Conservation (phyloP, 2,888 invertebrate species). For the Dicyrtomina minuta region DNA sequence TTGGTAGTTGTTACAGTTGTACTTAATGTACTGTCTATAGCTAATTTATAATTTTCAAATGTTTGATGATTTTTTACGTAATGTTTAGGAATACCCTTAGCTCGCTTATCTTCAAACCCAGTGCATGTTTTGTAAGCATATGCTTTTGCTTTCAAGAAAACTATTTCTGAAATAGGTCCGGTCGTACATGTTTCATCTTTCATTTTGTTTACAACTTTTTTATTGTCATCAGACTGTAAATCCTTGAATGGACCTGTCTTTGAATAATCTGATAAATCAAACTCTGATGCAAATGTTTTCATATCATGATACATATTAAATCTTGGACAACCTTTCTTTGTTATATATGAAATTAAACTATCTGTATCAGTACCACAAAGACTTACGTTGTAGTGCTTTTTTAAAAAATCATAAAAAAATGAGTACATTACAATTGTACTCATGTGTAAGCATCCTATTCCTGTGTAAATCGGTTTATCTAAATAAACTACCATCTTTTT, state of each 20-base stretch:
- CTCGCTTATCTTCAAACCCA: background rate
- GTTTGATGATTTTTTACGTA: slow-evolving; percentile 1
- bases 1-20: background rate
- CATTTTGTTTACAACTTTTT: slow-evolving; percentile 54
- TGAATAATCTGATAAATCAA: slow-evolving; percentile 53
- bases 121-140: slow-evolving; percentile 6
- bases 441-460: slow-evolving; percentile 49
- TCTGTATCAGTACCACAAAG: background rate
- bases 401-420: slow-evolving; percentile 51
- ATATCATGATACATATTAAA: slow-evolving; percentile 44
- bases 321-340: slow-evolving; percentile 20
- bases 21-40: background rate
- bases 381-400: slow-evolving; percentile 41
- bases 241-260: too few species aligned
- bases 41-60: slow-evolving; percentile 5
- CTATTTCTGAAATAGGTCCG: slow-evolving; percentile 51
- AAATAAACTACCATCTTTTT: slow-evolving; percentile 31
- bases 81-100: slow-evolving; percentile 16
- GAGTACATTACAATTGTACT: slow-evolving; percentile 53
- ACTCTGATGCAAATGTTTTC: slow-evolving; percentile 25
- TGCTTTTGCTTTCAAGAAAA: slow-evolving; percentile 40
- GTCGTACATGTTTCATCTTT: slow-evolving; percentile 53
- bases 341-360: too few species aligned
- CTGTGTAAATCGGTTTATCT: slow-evolving; percentile 52
- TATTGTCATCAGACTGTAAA: too few species aligned